Base-by-base conservation (phyloP, 2,888 invertebrate species). In the Eupelmus urozonus region DNA sequence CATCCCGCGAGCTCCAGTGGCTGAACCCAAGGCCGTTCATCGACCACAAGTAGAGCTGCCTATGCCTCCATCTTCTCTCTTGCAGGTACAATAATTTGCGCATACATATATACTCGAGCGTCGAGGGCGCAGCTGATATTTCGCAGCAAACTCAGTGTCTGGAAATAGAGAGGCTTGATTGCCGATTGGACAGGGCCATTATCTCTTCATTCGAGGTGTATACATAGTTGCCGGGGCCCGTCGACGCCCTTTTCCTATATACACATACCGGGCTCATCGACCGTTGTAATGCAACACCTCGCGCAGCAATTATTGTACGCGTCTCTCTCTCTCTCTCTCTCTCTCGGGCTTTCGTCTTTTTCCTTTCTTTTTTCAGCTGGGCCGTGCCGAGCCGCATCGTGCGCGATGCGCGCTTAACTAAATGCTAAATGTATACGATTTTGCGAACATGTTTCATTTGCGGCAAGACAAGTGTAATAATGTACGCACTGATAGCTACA, bases 1-100 rank as follows among this genome's bases (percentile, higher is more conserved):
- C 67, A 66, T 66, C 62, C 67, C 67, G 66, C 57, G 62, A 62
- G 60, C 67, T 51, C 40, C 20, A 62, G 51, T 2, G 27, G 45
- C 20, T 51, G 23, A 77, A 70, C 70, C 55, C 80, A 69, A 73
- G 74, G 69, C 77, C 78, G 71, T 71, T 74, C 78, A 62, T 67
- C 63, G 65, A 67, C 75, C 67, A 60, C 67, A 29, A 51, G 53
- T 27, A 66, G 57, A n/a, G 20, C 25, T 42, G 29, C 49, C 59
- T 49, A 25, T 51, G 57, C 51, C 25, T 29, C 2, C 29, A 18
- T 45, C 45, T 65, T 53, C 27, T 53, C 55, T 73, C 45, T 51
- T 51, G 59, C 59, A 23, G 57, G 57, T 29, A 51, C 23, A 29
- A 66, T 73, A 59, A 73, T 73, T 73, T 73, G 57, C 73, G 55